A percentile compares a stretch with the other conserved stretches of the same genome.
phyloP scores from a whole-genome alignment of 2,888 invertebrate genomes.

The Diplazon laetatorius region DNA sequence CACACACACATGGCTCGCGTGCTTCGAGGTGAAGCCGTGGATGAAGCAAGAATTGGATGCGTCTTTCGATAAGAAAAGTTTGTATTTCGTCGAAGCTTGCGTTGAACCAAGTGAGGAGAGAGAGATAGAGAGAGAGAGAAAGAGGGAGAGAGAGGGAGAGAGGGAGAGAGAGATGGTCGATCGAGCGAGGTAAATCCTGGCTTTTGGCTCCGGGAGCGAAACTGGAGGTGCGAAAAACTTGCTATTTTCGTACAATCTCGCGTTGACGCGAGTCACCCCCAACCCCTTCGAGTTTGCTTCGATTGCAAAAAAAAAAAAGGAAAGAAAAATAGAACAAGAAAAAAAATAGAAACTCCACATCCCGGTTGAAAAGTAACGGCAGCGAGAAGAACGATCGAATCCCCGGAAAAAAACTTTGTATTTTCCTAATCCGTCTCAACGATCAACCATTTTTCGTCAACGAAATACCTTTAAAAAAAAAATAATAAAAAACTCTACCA shows the following conservation, averaged over 20 bases:
- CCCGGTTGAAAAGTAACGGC: conserved; percentile 10
- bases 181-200: conserved; percentile 41
- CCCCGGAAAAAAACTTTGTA: conserved; percentile 29
- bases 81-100: conserved; percentile 38
- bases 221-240: conserved; percentile 54
- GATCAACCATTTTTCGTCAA: not conserved
- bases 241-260: conserved; percentile 53
- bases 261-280: conserved; percentile 4
- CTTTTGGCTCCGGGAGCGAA: conserved; percentile 45
- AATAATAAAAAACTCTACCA: too few relatives aligned
- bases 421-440: conserved; percentile 6
- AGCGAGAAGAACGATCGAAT: conserved; percentile 1
- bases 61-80: conserved; percentile 61
- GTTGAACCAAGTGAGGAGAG: conserved; percentile 12
- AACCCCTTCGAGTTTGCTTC: too few relatives aligned
- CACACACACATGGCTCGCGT: conserved; percentile 29
- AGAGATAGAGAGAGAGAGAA: conserved; percentile 11
- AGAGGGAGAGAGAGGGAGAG: conserved; percentile 14
- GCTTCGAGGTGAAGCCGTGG: conserved; percentile 49
- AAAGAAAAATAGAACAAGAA: too few relatives aligned
- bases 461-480: not conserved
- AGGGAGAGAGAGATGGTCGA: not conserved
- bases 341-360: conserved; percentile 3
- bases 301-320: too few relatives aligned
- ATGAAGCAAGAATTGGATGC: conserved; percentile 62